Base-by-base conservation (phyloP, 2,113 vertebrate species). In the Podarcis muralis region DNA sequence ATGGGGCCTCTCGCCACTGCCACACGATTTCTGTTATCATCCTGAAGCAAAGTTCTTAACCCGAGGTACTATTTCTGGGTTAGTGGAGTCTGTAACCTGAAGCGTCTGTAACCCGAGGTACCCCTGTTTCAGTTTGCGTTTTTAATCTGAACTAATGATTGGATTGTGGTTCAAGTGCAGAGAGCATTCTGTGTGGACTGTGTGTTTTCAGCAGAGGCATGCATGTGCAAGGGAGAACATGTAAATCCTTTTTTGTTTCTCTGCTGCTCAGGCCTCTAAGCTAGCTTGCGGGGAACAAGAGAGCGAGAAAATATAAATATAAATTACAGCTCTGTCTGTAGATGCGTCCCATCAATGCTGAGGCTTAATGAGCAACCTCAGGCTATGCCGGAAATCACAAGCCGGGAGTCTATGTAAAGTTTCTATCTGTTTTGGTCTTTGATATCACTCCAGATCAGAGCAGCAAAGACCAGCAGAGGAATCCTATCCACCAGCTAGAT, bases 251-350 rank as follows among this genome's bases (percentile, higher is more conserved):
- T 30, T 90, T 92, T 85, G 16, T 6, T 12, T 76, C 82, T 87
- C 72, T 62, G 78, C 92, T 93, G 89, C 90, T 92, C 88, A 90
- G 85, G 85, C 88, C 90, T 91, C 81, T 91, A 85, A 90, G 85
- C 91, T 92, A 85, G 79, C 87, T 91, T 81, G 84, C 2, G 88
- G 90, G 92, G 95, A 93, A 92, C 86, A 66, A 4, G 35, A n/a
- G 15, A 13, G 68, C 22, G 9, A 1, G 71, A 40, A 32, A 92
- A 93, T 93, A 69, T 90, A 91, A 88, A n/a, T 95, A 97, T 96
- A 96, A 97, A 95, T 96, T 94, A 90, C 91, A 86, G 83, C 94
- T 95, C 93, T 94, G 90, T 93, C 91, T 91, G 90, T 94, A 93
- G 94, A 93, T 81, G 81, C 16, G 87, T 84, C 95, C 94, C 94